phyloP scores from a whole-genome alignment of 2,888 invertebrate species.

The Hirtodrosophila confusa region DNA sequence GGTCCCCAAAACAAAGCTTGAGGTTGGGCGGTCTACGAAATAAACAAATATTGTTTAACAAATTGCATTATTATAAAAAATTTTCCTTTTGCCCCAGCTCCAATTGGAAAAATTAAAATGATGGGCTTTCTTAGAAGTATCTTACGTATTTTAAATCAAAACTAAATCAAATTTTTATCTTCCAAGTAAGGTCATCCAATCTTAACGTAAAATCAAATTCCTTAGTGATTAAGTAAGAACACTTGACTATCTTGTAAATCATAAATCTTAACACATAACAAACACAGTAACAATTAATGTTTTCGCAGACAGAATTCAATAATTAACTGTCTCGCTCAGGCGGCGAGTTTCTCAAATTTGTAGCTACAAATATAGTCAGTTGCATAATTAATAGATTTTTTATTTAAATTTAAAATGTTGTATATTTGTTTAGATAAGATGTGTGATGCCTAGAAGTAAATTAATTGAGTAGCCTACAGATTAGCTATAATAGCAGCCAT shows the following conservation, averaged over 20 bases:
- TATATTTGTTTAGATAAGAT: constrained; percentile 50
- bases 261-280: constrained; percentile 53
- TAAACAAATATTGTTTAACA: too few relatives aligned
- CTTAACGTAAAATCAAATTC: constrained; percentile 30
- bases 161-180: constrained; percentile 14
- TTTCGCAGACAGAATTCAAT: constrained; percentile 41
- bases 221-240: constrained; percentile 54
- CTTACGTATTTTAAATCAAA: too few relatives aligned
- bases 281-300: constrained; percentile 49
- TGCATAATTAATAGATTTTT: constrained; percentile 50
- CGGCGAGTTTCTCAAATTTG: constrained; percentile 43
- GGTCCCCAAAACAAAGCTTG: too few relatives aligned
- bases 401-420: constrained; percentile 40
- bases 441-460: constrained; percentile 14
- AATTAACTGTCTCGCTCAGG: constrained; percentile 46
- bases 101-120: too few relatives aligned
- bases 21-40: too few relatives aligned
- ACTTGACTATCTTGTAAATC: constrained; percentile 55
- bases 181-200: background rate
- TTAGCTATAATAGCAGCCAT: constrained; percentile 18
- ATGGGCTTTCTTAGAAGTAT: too few relatives aligned
- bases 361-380: constrained; percentile 35
- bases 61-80: too few relatives aligned
- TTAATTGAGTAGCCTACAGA: constrained; percentile 30
- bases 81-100: too few relatives aligned